These are phyloP conservation scores for Drosophila punjabiensis DNA, from an alignment of 1,140 invertebrate species.

Conservation along the genomic window DNA sequence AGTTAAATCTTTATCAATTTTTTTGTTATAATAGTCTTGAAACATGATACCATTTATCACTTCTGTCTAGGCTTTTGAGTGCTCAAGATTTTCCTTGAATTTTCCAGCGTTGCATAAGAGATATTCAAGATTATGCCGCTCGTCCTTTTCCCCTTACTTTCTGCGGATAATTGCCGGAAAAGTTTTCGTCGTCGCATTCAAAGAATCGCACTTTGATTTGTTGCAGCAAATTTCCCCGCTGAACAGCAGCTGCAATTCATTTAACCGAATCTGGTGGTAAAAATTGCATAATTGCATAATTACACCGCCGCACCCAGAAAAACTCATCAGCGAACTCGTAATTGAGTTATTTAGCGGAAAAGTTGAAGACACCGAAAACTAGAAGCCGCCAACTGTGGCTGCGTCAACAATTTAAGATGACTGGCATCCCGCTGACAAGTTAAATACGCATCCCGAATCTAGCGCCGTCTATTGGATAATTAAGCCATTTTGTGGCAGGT, in stretches of 20 bases:
- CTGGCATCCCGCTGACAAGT: conserved; percentile 71
- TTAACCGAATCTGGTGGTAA: conserved; percentile 44
- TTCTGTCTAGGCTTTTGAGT: not conserved
- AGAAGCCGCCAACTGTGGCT: not conserved
- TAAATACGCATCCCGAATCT: conserved; percentile 59
- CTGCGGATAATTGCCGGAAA: conserved; percentile 69
- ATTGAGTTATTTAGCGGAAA: conserved; percentile 73
- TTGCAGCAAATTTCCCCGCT: conserved; percentile 38
- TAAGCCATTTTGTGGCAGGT: conserved; percentile 82
- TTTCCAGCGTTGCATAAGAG: not conserved
- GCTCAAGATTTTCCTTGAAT: conserved; percentile 11
- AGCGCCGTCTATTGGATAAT: conserved; percentile 77
- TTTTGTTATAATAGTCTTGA: not conserved
- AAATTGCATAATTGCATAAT: conserved; percentile 72
- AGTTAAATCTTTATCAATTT: not conserved
- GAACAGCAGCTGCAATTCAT: conserved; percentile 69
- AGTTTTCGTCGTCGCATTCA: conserved; percentile 58
- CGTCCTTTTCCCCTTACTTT: conserved; percentile 1
- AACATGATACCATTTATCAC: not conserved
- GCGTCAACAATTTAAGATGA: conserved; percentile 68
- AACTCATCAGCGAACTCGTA: conserved; percentile 27
- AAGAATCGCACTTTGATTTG: conserved; percentile 68
- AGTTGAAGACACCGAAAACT: conserved; percentile 48
- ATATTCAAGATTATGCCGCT: conserved; percentile 4
- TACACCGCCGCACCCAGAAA: conserved; percentile 16